Evolutionary conservation across 2,888 invertebrate genomes (phyloP), one percentile per base, ranked within the genome.

Genomic region (Rotaria magnacalcarata): DNA sequence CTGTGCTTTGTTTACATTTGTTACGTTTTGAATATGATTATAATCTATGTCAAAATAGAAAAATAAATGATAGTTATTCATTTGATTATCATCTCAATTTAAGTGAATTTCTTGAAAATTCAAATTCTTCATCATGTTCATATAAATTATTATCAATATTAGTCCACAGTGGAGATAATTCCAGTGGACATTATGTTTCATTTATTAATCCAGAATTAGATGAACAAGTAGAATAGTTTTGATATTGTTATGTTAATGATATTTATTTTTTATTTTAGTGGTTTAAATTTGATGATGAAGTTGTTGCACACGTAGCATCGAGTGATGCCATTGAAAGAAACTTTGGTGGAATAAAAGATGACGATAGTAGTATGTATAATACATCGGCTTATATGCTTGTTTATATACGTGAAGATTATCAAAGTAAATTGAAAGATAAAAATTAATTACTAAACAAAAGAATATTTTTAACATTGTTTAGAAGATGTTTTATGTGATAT

Each of bases 341-440:
- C 92, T 99, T 95, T 91, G 99, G 99, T 85, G 98, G 98, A 4
- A 97, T 96, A 0, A 96, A 96, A 91, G 97, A 97, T 90, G 93
- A 93, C 88, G 93, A 93, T 87, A 95, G 96, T 86, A 96, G 96
- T 87, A 95, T 96, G 90, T 96, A 96, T 90, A 97, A 96, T 92
- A 97, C 97, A 89, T 99, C 97, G 91, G 99, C 99, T 27, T 99
- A 99, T 93, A 99, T 99, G 98, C 94, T 99, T 92, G 98, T 99
- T 85, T 99, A 99, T 91, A 97, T 99, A 90, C 94, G 97, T 89
- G 95, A 96, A 92, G 80, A 80, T 80, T 47, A 47, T 80, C 80
- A 43, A n/a, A n/a, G 80, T 80, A 80, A 47, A 16, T 27, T 16
- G 5, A 34, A 14, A 14, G 16, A 7, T 7, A 7, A 56, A 56